Base-by-base conservation (phyloP, 2,113 vertebrate species). In the Cebidichthys violaceus region DNA sequence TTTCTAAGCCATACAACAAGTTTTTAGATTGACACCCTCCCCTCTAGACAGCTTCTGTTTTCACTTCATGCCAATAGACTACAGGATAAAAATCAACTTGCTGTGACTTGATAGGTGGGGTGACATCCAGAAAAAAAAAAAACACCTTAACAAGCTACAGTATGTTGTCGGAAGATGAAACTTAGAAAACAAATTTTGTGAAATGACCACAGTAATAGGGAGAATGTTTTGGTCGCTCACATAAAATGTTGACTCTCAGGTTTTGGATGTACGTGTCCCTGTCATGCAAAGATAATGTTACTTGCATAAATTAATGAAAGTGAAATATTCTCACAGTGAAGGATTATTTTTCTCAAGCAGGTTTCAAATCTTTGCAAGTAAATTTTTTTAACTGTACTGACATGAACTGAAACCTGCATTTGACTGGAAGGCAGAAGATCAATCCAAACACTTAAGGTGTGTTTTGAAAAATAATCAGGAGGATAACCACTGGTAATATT, bases 281-380 rank as follows among this genome's bases (percentile, higher is more conserved):
- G 20, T 4, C 41, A 41, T n/a, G 27, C n/a, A 59, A 33, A 60
- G 1, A 15, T 37, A 33, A 59, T 60, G 6, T 22, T 41, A 33
- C 15, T 47, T 35, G 13, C 22, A 15, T 11, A 77, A 45, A 55
- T 39, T 18, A 41, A 64, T 43, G 0, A 77, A 41, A 9, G 13
- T 54, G 29, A 37, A 33, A 13, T 14, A 10, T 37, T 80, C 29
- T 52, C 31, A 33, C 24, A 47, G 33, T 64, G 57, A 45, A 17
- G 10, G 7, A 76, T 57, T 50, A 11, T 2, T 13, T 65, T 20
- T 15, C 15, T 67, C 24, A 66, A 67, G 37, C 7, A 72, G 52
- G 18, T 33, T 39, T 75, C 6, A 61, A 61, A 59, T 29, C 11
- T 74, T 55, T 55, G 54, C 39, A 59, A 35, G 37, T 79, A 82